Evolutionary conservation across 2,797 vertebrate genomes (phyloP).

Genomic region (Peromyscus eremicus): DNA sequence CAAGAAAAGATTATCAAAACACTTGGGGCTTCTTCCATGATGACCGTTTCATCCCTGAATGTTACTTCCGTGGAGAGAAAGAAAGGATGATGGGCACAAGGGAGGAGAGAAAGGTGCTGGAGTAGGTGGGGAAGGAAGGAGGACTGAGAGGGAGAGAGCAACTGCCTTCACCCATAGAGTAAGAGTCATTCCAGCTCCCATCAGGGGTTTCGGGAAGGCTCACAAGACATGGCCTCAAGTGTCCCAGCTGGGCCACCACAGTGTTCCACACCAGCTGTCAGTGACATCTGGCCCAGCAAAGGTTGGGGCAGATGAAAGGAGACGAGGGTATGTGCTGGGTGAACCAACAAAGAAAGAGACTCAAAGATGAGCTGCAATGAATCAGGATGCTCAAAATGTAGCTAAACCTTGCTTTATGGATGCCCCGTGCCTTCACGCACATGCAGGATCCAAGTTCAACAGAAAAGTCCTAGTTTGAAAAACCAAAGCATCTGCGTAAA

Average conservation of each 20-base stretch:
- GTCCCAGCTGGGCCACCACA: background rate
- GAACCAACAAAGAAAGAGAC: background rate
- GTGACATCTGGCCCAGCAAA: background rate
- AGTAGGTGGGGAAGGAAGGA: background rate
- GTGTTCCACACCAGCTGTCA: background rate
- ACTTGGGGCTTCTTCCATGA: too few relatives aligned
- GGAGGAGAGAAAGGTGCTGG: background rate
- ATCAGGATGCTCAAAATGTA: background rate
- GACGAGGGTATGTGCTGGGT: rapidly evolving
- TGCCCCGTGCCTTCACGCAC: background rate
- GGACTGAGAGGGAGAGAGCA: background rate
- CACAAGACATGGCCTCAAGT: background rate
- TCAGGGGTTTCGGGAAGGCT: rapidly evolving
- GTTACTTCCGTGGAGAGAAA: background rate
- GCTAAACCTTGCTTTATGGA: background rate
- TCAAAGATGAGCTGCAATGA: too few relatives aligned
- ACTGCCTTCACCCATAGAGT: background rate
- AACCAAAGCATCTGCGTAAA: background rate
- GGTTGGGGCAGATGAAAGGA: background rate
- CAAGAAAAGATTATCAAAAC: background rate
- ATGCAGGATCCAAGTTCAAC: background rate
- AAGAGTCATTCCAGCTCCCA: background rate
- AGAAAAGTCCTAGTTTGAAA: background rate
- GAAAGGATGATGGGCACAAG: background rate
- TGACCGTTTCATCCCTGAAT: background rate